Evolutionary conservation across 2,888 invertebrate species (phyloP).

Genomic region (Ctenicera cuprea): DNA sequence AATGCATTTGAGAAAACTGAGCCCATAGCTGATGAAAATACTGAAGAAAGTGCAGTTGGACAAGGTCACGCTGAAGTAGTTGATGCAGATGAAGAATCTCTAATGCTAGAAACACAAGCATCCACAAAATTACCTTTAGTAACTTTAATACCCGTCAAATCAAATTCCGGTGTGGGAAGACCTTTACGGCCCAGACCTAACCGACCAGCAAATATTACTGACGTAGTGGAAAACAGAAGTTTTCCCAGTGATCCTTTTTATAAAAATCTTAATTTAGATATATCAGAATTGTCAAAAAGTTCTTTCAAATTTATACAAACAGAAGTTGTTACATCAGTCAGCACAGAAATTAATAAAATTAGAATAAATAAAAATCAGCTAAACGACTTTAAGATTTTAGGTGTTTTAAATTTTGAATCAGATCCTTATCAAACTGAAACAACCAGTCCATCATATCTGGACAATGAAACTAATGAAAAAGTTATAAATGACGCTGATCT

Average conservation of each 20-base stretch:
- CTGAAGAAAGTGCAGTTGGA: slow-evolving; percentile 58
- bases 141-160: slow-evolving; percentile 85
- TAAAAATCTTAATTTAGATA: slow-evolving; percentile 46
- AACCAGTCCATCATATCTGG: neutral
- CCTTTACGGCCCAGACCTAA: slow-evolving; percentile 81
- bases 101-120: slow-evolving; percentile 64
- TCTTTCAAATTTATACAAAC: slow-evolving; percentile 55
- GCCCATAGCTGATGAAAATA: slow-evolving; percentile 1
- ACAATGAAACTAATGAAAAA: slow-evolving; percentile 17
- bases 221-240: slow-evolving; percentile 64
- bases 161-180: slow-evolving; percentile 84
- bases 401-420: slow-evolving; percentile 66
- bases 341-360: slow-evolving; percentile 56
- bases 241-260: slow-evolving; percentile 61
- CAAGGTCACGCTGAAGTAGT: slow-evolving; percentile 70
- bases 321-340: slow-evolving; percentile 60
- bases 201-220: slow-evolving; percentile 65
- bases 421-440: slow-evolving; percentile 53
- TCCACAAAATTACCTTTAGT: slow-evolving; percentile 72
- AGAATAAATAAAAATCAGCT: slow-evolving; percentile 55
- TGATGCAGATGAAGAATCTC: slow-evolving; percentile 66
- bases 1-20: neutral
- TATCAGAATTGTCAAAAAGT: slow-evolving; percentile 37
- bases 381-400: slow-evolving; percentile 64
- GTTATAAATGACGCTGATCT: slow-evolving; percentile 28